A percentile compares a stretch with the other conserved stretches of the same genome.
Conservation (phyloP, 2,888 invertebrate species). For the Hirudinaria manillensis region DNA sequence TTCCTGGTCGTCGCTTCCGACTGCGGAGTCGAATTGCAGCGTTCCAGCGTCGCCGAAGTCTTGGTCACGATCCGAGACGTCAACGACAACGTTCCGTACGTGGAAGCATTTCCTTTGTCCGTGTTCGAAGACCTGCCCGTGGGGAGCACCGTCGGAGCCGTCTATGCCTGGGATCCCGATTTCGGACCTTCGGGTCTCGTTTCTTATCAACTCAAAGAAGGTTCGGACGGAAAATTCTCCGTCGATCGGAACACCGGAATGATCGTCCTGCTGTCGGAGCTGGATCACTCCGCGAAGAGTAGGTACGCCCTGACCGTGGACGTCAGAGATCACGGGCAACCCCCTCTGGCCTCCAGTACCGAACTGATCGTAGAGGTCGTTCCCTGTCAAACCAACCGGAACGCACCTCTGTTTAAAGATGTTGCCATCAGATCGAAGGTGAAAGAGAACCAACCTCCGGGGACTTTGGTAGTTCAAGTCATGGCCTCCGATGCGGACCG, state of each 20-base stretch:
- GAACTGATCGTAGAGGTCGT: neutral
- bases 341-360: neutral
- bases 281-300: neutral
- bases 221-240: neutral
- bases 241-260: neutral
- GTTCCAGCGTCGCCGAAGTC: neutral
- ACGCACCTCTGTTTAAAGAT: neutral
- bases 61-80: neutral
- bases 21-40: neutral
- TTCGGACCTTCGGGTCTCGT: neutral
- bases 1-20: constrained; percentile 3
- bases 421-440: neutral
- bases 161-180: constrained; percentile 1
- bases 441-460: neutral
- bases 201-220: neutral
- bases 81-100: neutral
- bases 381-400: neutral
- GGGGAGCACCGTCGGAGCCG: neutral
- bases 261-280: neutral
- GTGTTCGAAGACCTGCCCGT: neutral
- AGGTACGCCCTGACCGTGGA: neutral
- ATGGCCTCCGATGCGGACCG: neutral
- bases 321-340: neutral
- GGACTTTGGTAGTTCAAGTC: neutral
- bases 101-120: neutral